These are phyloP conservation scores for Endotricha flammealis DNA, from an alignment of 2,888 invertebrate species.

Conservation along the genomic window DNA sequence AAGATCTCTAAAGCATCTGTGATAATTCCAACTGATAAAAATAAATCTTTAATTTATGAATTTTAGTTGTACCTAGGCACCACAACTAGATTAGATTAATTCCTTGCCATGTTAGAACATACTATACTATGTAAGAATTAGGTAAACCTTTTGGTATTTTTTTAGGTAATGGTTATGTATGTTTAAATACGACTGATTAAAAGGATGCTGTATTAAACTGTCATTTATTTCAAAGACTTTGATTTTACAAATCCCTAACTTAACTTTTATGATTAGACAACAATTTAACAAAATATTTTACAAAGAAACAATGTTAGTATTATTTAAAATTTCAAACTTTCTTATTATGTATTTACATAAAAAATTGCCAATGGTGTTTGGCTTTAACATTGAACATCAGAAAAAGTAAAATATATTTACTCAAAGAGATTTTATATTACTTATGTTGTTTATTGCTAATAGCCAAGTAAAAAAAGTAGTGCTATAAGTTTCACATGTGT, in stretches of 20 bases:
- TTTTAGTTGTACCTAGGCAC: constrained; percentile 49
- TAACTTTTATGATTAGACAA: constrained; percentile 1
- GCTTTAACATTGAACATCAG: no score
- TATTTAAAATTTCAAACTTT: no score
- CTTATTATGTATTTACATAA: no score
- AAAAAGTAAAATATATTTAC: no score
- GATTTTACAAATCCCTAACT: constrained; percentile 10
- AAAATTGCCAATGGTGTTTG: no score
- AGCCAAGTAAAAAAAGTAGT: no score
- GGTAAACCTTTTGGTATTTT: constrained; percentile 23
- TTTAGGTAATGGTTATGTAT: constrained; percentile 23
- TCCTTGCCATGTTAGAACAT: constrained; percentile 41
- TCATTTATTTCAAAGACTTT: constrained; percentile 24
- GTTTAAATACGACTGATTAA: constrained; percentile 49
- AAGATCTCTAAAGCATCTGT: constrained; percentile 77
- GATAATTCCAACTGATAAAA: constrained; percentile 72
- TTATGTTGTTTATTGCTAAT: no score
- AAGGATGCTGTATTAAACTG: constrained; percentile 50
- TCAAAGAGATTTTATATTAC: no score
- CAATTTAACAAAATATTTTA: neutral
- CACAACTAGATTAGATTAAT: constrained; percentile 38
- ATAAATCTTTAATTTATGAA: constrained; percentile 67
- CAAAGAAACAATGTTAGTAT: no score
- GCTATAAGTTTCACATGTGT: no score
- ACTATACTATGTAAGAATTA: constrained; percentile 27